Evolutionary conservation across 2,888 invertebrate species (phyloP).

Genomic region (Argynnis bischoffii): DNA sequence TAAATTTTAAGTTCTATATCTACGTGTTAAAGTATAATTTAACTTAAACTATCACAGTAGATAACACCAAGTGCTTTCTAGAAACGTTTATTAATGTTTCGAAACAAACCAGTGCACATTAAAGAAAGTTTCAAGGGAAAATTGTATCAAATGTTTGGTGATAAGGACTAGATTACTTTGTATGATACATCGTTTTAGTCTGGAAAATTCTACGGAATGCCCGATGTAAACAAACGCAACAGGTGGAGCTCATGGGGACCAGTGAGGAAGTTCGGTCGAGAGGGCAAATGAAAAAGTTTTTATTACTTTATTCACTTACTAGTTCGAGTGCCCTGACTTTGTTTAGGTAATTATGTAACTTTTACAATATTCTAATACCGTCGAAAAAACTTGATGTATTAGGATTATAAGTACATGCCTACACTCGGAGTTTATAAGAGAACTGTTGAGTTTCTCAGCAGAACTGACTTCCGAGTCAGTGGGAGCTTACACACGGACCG

Average conservation of each 20-base stretch:
- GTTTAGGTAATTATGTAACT: background rate
- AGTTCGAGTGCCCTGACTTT: too few species aligned
- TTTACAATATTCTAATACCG: background rate
- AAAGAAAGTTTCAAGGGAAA: conserved; percentile 16
- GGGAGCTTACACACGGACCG: too few species aligned
- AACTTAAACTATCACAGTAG: background rate
- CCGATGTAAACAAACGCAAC: conserved; percentile 69
- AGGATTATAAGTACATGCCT: too few species aligned
- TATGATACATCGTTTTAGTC: conserved; percentile 44
- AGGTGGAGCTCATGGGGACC: conserved; percentile 46
- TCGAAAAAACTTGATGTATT: too few species aligned
- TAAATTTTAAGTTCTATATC: conserved; percentile 7
- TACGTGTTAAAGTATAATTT: background rate
- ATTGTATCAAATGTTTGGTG: background rate
- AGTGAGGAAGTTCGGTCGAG: conserved; percentile 23
- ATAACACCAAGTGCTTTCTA: conserved; percentile 30
- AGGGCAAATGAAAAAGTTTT: background rate
- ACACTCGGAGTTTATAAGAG: too few species aligned
- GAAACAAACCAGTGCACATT: conserved; percentile 39
- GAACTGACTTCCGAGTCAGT: too few species aligned
- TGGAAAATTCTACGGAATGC: conserved; percentile 55
- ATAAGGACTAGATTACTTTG: conserved; percentile 35
- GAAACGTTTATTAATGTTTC: conserved; percentile 35
- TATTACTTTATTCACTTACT: too few species aligned
- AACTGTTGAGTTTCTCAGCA: too few species aligned